Evolutionary conservation across 2,888 invertebrate species (phyloP).

Genomic region (Euplagia quadripunctaria): DNA sequence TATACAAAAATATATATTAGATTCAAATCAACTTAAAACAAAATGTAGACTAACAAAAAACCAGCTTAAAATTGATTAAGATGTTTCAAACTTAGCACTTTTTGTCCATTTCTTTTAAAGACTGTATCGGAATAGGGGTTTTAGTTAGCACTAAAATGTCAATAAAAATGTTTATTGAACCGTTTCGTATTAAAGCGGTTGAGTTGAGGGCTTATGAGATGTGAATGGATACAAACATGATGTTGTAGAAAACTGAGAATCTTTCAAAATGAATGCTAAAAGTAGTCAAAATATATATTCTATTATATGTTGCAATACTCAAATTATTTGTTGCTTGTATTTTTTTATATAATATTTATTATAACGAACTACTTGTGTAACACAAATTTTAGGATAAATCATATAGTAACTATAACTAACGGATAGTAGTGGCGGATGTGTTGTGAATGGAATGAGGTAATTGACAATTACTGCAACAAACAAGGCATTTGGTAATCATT

Average conservation of each 20-base stretch:
- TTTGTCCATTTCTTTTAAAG: no score
- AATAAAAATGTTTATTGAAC: no score
- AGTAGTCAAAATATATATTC: slow-evolving; percentile 25
- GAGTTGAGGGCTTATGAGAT: no score
- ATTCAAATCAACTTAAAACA: no score
- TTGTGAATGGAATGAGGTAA: slow-evolving; percentile 18
- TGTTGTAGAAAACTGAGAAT: background rate
- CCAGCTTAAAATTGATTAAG: background rate
- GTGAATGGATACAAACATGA: no score
- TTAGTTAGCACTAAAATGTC: no score
- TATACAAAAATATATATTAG: no score
- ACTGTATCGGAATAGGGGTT: no score
- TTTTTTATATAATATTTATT: slow-evolving; percentile 33
- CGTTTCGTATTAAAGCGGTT: no score
- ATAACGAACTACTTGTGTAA: slow-evolving; percentile 31
- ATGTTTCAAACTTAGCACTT: background rate
- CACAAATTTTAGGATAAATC: slow-evolving; percentile 40
- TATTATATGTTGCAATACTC: slow-evolving; percentile 51
- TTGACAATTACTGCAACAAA: slow-evolving; percentile 19
- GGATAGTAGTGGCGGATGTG: slow-evolving; percentile 33
- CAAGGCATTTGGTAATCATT: no score
- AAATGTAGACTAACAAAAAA: background rate
- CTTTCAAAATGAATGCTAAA: slow-evolving; percentile 25
- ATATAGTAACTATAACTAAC: slow-evolving; percentile 46
- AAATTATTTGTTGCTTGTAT: slow-evolving; percentile 49